A percentile compares a stretch with the other conserved stretches of the same genome.
Conservation (phyloP, 2,888 invertebrate species). For the Cotesia congregata region DNA sequence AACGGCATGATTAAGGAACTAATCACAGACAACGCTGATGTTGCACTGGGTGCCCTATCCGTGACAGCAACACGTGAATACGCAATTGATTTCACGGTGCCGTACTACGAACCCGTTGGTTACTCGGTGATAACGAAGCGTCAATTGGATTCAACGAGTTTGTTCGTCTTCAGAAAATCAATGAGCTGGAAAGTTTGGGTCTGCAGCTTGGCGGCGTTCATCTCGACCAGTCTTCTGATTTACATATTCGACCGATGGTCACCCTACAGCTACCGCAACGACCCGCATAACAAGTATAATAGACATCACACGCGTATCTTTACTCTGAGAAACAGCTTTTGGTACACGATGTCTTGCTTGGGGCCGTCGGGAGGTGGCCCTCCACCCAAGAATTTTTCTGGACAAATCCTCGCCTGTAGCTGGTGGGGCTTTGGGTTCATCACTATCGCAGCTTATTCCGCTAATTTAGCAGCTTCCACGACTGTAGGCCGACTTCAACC, state of each 20-base stretch:
- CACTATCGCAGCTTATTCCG: slow-evolving; percentile 98
- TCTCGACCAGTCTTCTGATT: slow-evolving; percentile 94
- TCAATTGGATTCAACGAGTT: slow-evolving; percentile 88
- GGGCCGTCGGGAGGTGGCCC: slow-evolving; percentile 97
- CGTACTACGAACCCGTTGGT: slow-evolving; percentile 97
- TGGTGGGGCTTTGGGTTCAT: slow-evolving; percentile 99
- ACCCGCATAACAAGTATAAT: slow-evolving; percentile 90
- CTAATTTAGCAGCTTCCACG: slow-evolving; percentile 96
- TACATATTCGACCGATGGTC: slow-evolving; percentile 98
- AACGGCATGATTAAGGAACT: slow-evolving; percentile 87
- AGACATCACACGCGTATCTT: slow-evolving; percentile 96
- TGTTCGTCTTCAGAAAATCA: slow-evolving; percentile 97
- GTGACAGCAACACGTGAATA: slow-evolving; percentile 98
- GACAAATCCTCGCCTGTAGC: slow-evolving; percentile 94
- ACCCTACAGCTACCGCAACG: slow-evolving; percentile 97
- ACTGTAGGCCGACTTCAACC: slow-evolving; percentile 94
- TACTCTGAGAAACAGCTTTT: slow-evolving; percentile 94
- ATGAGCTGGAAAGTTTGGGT: slow-evolving; percentile 97
- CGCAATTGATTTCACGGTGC: slow-evolving; percentile 97
- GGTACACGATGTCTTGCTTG: slow-evolving; percentile 99
- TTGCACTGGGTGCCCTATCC: slow-evolving; percentile 92
- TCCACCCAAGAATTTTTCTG: slow-evolving; percentile 96
- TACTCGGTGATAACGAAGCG: slow-evolving; percentile 96
- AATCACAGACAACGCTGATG: slow-evolving; percentile 90
- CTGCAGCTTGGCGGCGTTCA: slow-evolving; percentile 94